Evolutionary conservation across 2,888 invertebrate species (phyloP).

Genomic region (Erannis defoliaria): DNA sequence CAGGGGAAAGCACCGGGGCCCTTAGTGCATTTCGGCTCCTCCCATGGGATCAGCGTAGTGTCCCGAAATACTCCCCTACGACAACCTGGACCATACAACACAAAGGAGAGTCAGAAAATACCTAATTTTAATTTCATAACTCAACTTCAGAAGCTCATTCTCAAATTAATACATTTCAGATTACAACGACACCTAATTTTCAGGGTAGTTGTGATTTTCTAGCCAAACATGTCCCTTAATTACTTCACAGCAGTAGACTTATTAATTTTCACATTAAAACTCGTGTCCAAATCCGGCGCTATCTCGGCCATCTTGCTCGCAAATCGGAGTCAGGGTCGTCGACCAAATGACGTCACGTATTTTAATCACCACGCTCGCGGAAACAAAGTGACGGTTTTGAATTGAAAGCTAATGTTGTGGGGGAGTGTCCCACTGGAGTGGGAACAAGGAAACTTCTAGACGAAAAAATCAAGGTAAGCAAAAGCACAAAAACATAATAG

Average conservation of each 20-base stretch:
- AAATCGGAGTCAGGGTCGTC: constrained; percentile 60
- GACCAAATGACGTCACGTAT: constrained; percentile 81
- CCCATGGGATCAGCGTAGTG: too few relatives aligned
- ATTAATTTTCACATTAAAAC: constrained; percentile 38
- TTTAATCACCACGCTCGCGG: constrained; percentile 76
- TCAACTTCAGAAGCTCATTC: background rate
- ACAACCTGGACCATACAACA: too few relatives aligned
- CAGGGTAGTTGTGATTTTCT: background rate
- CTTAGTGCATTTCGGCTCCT: too few relatives aligned
- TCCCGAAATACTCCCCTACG: too few relatives aligned
- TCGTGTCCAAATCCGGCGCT: constrained; percentile 31
- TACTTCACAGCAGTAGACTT: constrained; percentile 4
- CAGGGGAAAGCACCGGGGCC: too few relatives aligned
- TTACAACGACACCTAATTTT: background rate
- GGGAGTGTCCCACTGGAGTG: constrained; percentile 56
- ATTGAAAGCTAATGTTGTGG: constrained; percentile 70
- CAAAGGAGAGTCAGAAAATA: too few relatives aligned
- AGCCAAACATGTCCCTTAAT: constrained; percentile 13
- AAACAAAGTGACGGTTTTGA: constrained; percentile 71
- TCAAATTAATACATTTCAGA: background rate
- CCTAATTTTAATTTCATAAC: background rate
- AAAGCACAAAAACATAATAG: too few relatives aligned
- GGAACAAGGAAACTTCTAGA: constrained; percentile 12
- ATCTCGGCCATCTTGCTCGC: constrained; percentile 67
- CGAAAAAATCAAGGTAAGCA: background rate